Conservation (phyloP, 1,140 invertebrate genomes). For the Idris sp. region DNA sequence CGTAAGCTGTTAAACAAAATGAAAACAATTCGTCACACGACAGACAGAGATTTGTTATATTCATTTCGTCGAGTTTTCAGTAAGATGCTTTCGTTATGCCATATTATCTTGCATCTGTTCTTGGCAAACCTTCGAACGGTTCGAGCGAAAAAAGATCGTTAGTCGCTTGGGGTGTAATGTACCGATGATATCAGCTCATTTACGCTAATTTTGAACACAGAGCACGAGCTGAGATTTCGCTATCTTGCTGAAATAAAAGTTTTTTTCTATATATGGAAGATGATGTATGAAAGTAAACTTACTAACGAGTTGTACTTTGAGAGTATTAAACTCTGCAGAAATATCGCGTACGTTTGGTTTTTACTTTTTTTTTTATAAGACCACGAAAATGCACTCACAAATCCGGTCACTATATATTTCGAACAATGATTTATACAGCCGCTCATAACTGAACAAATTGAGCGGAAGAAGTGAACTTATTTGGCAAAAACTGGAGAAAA, state of each 20-base stretch:
- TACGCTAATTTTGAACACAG: conserved; percentile 65
- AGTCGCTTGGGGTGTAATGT: conserved; percentile 64
- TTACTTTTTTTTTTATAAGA: too few relatives aligned
- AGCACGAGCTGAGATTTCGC: conserved; percentile 63
- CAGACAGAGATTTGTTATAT: conserved; percentile 44
- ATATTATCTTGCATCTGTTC: conserved; percentile 64
- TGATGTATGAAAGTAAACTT: conserved; percentile 66
- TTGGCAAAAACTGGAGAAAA: too few relatives aligned
- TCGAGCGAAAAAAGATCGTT: conserved; percentile 65
- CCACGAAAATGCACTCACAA: conserved; percentile 23
- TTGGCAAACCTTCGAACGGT: conserved; percentile 64
- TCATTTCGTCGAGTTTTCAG: conserved; percentile 54
- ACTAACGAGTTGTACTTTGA: conserved; percentile 62
- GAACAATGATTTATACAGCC: conserved; percentile 28
- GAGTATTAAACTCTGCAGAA: conserved; percentile 59
- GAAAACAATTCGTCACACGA: conserved; percentile 52
- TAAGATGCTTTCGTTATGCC: conserved; percentile 49
- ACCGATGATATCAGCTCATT: conserved; percentile 66
- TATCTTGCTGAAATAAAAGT: conserved; percentile 65
- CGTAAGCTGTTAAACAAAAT: conserved; percentile 44
- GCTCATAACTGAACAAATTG: conserved; percentile 11
- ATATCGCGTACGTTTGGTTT: conserved; percentile 50
- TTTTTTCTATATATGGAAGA: conserved; percentile 62
- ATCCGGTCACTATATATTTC: background rate
- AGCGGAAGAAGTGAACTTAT: too few relatives aligned